Percentiles rank a stretch among this genome's conserved stretches.
phyloP scores from a whole-genome alignment of 2,888 invertebrate genomes.

The Loripinus fragilis region DNA sequence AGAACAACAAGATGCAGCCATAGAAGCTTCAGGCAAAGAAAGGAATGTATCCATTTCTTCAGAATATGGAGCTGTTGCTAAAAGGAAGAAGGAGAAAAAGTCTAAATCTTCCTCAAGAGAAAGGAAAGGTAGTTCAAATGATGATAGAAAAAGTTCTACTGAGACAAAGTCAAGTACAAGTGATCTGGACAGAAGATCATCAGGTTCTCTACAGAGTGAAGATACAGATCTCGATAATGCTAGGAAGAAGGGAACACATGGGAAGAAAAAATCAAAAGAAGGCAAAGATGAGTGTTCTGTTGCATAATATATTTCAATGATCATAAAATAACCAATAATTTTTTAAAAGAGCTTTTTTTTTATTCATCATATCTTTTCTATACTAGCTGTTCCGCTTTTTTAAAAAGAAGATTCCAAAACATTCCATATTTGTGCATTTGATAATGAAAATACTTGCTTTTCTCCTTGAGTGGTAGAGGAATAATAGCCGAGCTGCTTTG shows the following conservation, averaged over 20 bases:
- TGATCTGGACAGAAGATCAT: slow-evolving; percentile 5
- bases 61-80: neutral
- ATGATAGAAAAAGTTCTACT: neutral
- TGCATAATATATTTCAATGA: neutral
- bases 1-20: neutral
- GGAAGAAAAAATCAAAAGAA: neutral
- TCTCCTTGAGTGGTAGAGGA: too few relatives aligned
- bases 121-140: neutral
- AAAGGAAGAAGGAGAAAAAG: slow-evolving; percentile 4
- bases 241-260: neutral
- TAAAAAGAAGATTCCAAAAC: too few relatives aligned
- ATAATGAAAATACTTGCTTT: too few relatives aligned
- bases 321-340: too few relatives aligned
- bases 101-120: neutral
- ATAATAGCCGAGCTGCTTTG: too few relatives aligned
- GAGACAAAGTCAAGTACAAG: neutral
- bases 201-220: neutral
- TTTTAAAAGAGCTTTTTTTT: too few relatives aligned
- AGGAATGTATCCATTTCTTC: neutral
- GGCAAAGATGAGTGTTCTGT: neutral
- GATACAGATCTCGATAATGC: neutral
- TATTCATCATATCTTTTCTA: too few relatives aligned
- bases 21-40: neutral
- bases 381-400: too few relatives aligned
- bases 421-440: too few relatives aligned